Evolutionary conservation across 2,113 vertebrate genomes (phyloP), one percentile per base, ranked within the genome.

Genomic region (Sceloporus undulatus): DNA sequence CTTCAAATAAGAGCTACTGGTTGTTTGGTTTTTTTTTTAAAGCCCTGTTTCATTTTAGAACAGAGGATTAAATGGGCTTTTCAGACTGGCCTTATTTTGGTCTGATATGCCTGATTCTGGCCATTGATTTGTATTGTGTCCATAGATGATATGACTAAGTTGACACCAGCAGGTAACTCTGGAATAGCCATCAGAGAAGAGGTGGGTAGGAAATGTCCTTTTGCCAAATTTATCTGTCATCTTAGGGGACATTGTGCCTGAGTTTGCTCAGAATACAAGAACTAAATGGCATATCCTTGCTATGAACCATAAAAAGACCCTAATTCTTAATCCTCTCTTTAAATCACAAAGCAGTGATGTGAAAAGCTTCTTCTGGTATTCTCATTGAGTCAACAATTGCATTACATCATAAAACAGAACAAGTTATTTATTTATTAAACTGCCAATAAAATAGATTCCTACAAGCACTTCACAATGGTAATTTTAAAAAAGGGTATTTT

Each of bases 101-200:
- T 27, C 68, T 25, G 40, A 75, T 62, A 76, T 85, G 73, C 79
- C 56, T 74, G 86, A 93, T 87, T 88, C n/a, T 13, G 21, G 54
- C 48, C 48, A 29, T 0, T 75, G 25, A 80, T 73, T 9, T 52
- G 52, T 52, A 68, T 85, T 84, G 65, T 29, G 7, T 27, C 68
- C 29, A 11, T 52, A 23, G n/a, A 68, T 29, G 9, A 65, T 23
- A 54, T 29, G 52, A 73, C 27, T 77, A n/a, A 74, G 84, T 5
- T 82, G 84, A 14, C 34, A 80, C 70, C 85, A 85, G 23, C 23
- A 89, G 70, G 27, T 56, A 5, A 56, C 16, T 0, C 0, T 34
- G 62, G 85, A 40, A 84, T 13, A 92, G 52, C 25, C 4, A 89
- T 79, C 59, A 40, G n/a, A 80, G 40, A 79, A 81, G 48, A 7